These are phyloP conservation scores for Lepilemur septentrionalis DNA, from an alignment of 2,797 vertebrate species.

Conservation along the genomic window DNA sequence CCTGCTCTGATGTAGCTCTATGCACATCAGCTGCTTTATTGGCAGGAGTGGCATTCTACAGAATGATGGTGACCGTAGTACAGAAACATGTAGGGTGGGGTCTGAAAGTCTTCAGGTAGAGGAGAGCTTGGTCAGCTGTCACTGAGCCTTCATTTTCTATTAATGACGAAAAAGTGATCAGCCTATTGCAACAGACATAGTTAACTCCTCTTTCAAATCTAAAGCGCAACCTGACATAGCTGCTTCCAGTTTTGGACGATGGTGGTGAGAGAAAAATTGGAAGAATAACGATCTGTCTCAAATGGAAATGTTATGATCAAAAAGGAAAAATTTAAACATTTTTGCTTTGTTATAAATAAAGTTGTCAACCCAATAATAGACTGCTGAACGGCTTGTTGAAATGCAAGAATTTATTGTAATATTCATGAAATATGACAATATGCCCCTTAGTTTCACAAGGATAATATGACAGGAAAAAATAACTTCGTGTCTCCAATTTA, in stretches of 20 bases:
- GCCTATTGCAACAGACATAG: neutral
- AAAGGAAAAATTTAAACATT: constrained; percentile 11
- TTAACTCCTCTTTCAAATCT: neutral
- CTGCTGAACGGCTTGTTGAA: constrained; percentile 9
- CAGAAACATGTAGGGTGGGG: neutral
- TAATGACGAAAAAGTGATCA: neutral
- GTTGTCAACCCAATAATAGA: constrained; percentile 2
- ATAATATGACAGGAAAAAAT: constrained; percentile 63
- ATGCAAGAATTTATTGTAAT: neutral
- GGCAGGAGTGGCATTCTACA: neutral
- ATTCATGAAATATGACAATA: constrained; percentile 36
- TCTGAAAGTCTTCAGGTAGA: neutral
- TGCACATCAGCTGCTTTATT: neutral
- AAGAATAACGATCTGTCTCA: neutral
- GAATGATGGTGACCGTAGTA: neutral
- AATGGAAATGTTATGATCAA: constrained; percentile 3
- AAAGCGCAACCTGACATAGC: neutral
- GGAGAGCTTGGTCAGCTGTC: neutral
- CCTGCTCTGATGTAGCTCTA: neutral
- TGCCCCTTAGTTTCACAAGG: constrained; percentile 12
- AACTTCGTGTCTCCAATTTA: constrained; percentile 61
- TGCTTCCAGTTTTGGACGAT: neutral
- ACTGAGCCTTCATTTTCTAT: neutral
- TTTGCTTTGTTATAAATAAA: constrained; percentile 42
- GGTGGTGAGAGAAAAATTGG: neutral